Conservation (phyloP, 2,797 vertebrate genomes). For the Rhabdophis nuchalis region DNA sequence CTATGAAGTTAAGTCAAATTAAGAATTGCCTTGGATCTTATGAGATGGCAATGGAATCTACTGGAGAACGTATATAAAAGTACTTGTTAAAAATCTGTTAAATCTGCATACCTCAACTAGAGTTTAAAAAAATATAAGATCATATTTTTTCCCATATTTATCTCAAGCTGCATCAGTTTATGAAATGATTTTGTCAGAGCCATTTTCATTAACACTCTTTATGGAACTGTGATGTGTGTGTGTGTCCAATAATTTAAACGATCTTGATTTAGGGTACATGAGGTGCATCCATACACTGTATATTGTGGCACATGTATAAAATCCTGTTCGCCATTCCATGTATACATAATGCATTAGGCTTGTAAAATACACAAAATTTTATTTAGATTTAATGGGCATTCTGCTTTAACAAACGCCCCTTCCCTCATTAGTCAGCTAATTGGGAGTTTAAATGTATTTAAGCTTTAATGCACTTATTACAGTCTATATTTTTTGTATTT, state of each 20-base stretch:
- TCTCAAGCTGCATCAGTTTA: not conserved
- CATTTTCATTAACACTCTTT: not conserved
- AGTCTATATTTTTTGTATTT: not conserved
- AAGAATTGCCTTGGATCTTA: not conserved
- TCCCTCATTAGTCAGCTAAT: not conserved
- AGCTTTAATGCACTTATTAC: not conserved
- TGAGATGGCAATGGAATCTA: not conserved
- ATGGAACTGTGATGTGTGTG: not conserved
- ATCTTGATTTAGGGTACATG: not conserved
- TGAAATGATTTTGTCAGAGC: not conserved
- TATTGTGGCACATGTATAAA: not conserved
- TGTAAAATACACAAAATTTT: not conserved
- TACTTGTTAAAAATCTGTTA: not conserved
- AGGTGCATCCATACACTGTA: not conserved
- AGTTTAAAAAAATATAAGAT: not conserved
- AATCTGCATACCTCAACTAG: not conserved
- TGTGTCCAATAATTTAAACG: not conserved
- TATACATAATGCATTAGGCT: not conserved
- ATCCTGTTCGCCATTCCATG: not conserved
- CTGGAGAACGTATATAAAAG: not conserved
- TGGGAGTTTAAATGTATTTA: not conserved
- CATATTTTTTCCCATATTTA: not conserved
- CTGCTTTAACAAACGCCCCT: not conserved
- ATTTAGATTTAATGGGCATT: not conserved
- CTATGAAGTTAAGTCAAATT: not conserved